These are phyloP conservation scores for Cyanoderma ruficeps DNA, from an alignment of 2,113 vertebrate species.

Conservation along the genomic window DNA sequence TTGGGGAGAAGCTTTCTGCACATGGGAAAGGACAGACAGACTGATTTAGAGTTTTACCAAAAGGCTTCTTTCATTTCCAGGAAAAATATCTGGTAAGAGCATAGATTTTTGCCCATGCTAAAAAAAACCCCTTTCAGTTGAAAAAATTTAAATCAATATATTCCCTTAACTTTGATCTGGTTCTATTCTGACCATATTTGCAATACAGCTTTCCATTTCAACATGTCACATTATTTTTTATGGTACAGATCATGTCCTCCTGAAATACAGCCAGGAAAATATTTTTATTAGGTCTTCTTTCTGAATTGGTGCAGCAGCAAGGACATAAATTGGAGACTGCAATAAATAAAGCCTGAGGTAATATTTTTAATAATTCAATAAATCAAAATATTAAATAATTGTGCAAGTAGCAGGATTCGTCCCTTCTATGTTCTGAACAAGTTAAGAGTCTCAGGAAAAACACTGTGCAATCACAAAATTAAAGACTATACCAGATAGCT, in stretches of 20 bases:
- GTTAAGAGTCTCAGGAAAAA: neutral
- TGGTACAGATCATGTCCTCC: neutral
- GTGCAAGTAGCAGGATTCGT: neutral
- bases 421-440: neutral
- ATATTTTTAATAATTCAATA: neutral
- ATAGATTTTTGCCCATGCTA: neutral
- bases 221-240: neutral
- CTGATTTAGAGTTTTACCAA: neutral
- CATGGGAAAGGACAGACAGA: neutral
- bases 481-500: neutral
- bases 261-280: neutral
- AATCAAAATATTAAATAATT: neutral
- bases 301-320: neutral
- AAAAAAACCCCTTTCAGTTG: neutral
- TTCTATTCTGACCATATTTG: neutral
- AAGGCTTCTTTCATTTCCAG: neutral
- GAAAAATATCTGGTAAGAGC: neutral
- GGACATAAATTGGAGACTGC: neutral
- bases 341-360: neutral
- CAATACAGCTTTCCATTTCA: neutral
- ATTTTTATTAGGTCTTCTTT: neutral
- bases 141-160: neutral
- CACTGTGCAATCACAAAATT: neutral
- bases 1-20: neutral
- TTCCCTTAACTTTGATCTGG: neutral